phyloP scores from a whole-genome alignment of 2,113 vertebrate genomes.

The Motacilla alba region DNA sequence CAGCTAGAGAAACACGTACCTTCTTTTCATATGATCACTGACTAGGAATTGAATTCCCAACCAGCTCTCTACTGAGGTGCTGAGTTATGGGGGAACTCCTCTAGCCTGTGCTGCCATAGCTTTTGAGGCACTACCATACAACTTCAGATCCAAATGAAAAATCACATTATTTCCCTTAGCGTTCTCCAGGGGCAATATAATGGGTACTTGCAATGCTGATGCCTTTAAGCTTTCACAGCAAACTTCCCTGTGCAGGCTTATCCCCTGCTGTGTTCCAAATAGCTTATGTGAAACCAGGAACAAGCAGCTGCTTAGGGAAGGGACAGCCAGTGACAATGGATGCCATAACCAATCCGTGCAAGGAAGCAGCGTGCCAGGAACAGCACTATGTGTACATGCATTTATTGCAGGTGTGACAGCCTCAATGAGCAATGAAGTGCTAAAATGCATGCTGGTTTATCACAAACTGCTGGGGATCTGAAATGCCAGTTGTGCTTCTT shows the following conservation, averaged over 20 bases:
- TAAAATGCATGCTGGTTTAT: neutral
- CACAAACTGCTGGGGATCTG: neutral
- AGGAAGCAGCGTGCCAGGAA: neutral
- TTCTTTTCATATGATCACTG: neutral
- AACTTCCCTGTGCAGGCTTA: neutral
- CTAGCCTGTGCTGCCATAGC: neutral
- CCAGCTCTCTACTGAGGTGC: neutral
- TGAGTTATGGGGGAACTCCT: neutral
- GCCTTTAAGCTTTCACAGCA: neutral
- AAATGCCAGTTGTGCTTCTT: neutral
- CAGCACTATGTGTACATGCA: neutral
- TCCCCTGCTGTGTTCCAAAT: neutral
- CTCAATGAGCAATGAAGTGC: neutral
- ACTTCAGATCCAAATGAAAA: neutral
- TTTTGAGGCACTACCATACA: neutral
- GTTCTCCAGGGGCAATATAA: neutral
- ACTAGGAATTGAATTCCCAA: neutral
- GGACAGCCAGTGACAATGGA: neutral
- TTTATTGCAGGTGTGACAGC: neutral
- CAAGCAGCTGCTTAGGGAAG: neutral
- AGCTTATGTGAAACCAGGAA: neutral
- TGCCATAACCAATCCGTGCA: neutral
- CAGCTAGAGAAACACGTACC: neutral
- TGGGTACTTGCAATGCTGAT: neutral
- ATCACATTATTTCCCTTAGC: neutral